phyloP scores from a whole-genome alignment of 2,797 vertebrate genomes.

The Eremophila alpestris region DNA sequence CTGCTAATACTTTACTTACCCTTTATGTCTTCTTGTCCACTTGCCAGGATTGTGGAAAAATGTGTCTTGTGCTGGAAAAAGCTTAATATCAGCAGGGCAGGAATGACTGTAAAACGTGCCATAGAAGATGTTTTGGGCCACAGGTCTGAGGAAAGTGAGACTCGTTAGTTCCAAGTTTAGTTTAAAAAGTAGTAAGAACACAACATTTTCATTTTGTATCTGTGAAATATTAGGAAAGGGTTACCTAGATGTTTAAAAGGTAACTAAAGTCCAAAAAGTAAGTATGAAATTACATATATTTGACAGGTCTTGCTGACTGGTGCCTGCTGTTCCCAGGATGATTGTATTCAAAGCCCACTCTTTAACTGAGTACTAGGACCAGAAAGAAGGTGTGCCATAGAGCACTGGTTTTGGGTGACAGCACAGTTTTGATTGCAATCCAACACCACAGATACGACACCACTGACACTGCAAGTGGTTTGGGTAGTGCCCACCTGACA shows the following conservation, averaged over 20 bases:
- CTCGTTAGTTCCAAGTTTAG: neutral
- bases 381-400: fast-evolving
- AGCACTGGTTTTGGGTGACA: neutral
- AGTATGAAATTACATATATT: neutral
- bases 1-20: constrained; percentile 33
- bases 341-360: neutral
- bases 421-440: neutral
- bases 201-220: neutral
- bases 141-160: neutral
- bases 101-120: neutral
- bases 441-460: neutral
- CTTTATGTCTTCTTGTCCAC: neutral
- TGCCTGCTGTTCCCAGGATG: neutral
- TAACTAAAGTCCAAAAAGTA: neutral
- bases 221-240: constrained; percentile 24
- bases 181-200: neutral
- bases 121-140: neutral
- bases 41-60: neutral
- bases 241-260: neutral
- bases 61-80: neutral
- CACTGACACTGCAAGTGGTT: neutral
- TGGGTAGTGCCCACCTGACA: neutral
- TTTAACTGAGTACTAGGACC: neutral
- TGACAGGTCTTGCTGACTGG: neutral
- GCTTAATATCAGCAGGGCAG: neutral